Percentiles rank a stretch among this genome's conserved stretches.
Conservation (phyloP, 2,888 invertebrate species). For the Mythimna impura region DNA sequence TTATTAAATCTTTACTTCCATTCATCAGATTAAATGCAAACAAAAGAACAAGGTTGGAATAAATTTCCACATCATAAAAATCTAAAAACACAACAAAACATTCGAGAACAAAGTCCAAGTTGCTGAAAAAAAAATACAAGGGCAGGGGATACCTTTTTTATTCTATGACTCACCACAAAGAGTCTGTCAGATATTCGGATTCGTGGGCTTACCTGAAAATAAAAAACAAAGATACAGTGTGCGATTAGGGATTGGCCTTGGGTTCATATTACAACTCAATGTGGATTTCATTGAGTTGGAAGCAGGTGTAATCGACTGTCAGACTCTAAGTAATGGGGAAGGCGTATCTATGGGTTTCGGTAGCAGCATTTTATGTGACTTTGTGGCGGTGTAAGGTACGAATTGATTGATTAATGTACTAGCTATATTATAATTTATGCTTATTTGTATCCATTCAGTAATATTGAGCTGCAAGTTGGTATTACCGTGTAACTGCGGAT, state of each 20-base stretch:
- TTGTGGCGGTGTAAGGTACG: background rate
- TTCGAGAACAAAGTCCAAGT: slow-evolving; percentile 10
- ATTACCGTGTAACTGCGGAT: background rate
- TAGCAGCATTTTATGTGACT: slow-evolving; percentile 23
- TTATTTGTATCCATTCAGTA: background rate
- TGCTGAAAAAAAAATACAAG: slow-evolving; percentile 30
- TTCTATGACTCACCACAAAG: slow-evolving; percentile 59
- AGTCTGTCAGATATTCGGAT: slow-evolving; percentile 2
- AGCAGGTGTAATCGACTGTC: slow-evolving; percentile 38
- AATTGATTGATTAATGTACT: too few relatives aligned
- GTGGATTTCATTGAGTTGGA: slow-evolving; percentile 49
- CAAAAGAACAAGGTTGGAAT: slow-evolving; percentile 52
- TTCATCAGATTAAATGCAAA: slow-evolving; percentile 35
- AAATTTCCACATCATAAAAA: slow-evolving; percentile 36
- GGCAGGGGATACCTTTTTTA: slow-evolving; percentile 47
- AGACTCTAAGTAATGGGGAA: background rate
- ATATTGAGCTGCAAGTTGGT: background rate
- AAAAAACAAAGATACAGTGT: slow-evolving; percentile 55
- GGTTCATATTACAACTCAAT: slow-evolving; percentile 39
- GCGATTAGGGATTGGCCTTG: slow-evolving; percentile 45
- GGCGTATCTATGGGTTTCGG: slow-evolving; percentile 14
- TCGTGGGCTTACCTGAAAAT: slow-evolving; percentile 64
- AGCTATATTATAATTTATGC: too few relatives aligned
- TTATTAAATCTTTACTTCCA: slow-evolving; percentile 26
- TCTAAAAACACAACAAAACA: slow-evolving; percentile 17